Conservation (phyloP, 2,797 vertebrate species). For the Diplodus sargus region DNA sequence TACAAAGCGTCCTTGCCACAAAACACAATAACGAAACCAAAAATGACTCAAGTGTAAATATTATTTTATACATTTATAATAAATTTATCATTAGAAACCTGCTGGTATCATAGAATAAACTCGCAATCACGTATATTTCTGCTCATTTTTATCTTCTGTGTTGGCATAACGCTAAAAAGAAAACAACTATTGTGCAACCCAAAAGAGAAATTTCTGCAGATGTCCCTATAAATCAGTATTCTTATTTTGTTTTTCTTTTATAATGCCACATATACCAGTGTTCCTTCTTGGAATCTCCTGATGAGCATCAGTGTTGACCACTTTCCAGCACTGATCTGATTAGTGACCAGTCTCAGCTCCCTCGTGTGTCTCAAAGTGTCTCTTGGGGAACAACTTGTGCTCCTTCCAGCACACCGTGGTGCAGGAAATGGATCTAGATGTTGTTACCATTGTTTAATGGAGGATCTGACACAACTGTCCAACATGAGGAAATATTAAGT, state of each 20-base stretch:
- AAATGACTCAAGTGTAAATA: not conserved
- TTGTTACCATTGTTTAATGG: not conserved
- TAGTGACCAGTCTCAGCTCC: no score
- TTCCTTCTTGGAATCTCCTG: not conserved
- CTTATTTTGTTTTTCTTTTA: not conserved
- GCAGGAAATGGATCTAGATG: not conserved
- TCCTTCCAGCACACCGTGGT: not conserved
- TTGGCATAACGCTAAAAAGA: not conserved
- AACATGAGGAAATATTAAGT: not conserved
- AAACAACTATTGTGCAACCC: not conserved
- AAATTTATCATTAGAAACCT: not conserved
- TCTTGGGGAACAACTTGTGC: not conserved
- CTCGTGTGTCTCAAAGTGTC: not conserved
- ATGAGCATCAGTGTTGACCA: not conserved
- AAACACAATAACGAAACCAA: not conserved
- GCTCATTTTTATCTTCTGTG: not conserved
- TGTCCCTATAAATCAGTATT: not conserved
- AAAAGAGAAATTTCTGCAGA: not conserved
- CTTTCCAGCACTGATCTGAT: not conserved
- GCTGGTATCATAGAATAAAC: no score
- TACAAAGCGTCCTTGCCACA: not conserved
- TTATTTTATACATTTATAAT: not conserved
- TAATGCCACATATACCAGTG: no score
- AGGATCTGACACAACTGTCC: not conserved
- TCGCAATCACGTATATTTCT: not conserved